phyloP scores from a whole-genome alignment of 2,113 vertebrate species.

The Pygoscelis antarcticus region DNA sequence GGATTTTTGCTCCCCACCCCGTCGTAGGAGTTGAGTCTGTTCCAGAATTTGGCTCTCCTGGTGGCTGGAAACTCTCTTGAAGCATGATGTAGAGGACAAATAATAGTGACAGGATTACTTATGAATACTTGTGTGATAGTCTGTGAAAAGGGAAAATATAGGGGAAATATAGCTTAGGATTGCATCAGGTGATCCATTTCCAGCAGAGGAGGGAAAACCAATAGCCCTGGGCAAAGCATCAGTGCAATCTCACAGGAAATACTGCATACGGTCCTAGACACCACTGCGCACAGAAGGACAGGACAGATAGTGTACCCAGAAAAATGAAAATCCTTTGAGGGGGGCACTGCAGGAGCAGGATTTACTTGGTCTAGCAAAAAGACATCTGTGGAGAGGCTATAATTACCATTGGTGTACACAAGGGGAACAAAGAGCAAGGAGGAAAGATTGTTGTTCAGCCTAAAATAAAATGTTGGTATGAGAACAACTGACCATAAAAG shows the following conservation, averaged over 20 bases:
- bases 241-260: background rate
- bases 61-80: background rate
- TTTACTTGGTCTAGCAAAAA: background rate
- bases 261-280: background rate
- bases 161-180: background rate
- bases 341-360: background rate
- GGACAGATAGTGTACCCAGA: background rate
- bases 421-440: background rate
- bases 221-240: background rate
- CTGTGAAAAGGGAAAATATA: background rate
- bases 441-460: background rate
- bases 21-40: background rate
- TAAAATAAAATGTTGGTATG: background rate
- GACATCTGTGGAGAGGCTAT: background rate
- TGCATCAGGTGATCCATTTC: background rate
- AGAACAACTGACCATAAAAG: background rate
- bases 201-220: background rate
- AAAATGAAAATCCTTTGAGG: background rate
- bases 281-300: background rate
- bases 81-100: background rate
- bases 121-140: background rate
- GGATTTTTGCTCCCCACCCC: background rate
- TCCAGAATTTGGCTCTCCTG: background rate
- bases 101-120: background rate
- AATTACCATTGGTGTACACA: background rate